Evolutionary conservation across 2,113 vertebrate genomes (phyloP).

Genomic region (Alaudala cheleensis): DNA sequence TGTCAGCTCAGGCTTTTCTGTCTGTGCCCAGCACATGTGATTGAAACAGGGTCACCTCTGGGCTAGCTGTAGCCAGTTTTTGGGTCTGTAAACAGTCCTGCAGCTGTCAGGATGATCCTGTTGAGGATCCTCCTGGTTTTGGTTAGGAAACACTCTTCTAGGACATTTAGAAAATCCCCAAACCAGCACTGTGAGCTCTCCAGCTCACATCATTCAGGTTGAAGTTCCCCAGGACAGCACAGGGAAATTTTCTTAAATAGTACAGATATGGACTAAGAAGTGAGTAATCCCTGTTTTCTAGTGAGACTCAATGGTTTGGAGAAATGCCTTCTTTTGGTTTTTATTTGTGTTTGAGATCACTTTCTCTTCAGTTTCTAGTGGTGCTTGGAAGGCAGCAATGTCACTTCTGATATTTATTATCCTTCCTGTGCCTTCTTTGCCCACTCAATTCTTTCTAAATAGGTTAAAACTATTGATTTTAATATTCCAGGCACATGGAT

Average conservation of each 20-base stretch:
- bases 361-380: neutral
- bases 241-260: neutral
- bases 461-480: constrained; percentile 48
- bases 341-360: neutral
- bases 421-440: constrained; percentile 2
- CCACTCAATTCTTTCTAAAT: constrained; percentile 23
- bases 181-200: neutral
- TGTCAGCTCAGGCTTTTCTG: neutral
- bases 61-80: neutral
- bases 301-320: neutral
- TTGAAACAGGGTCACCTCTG: neutral
- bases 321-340: neutral
- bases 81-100: neutral
- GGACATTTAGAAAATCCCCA: neutral
- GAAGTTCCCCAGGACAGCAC: rapidly evolving
- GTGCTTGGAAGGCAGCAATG: neutral
- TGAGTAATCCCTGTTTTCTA: neutral
- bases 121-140: neutral
- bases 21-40: rapidly evolving
- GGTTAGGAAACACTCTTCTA: neutral
- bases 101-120: neutral
- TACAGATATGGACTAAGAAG: neutral
- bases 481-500: constrained; percentile 48
- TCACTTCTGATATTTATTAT: constrained; percentile 30
- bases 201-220: neutral